Percentiles rank a stretch among this genome's conserved stretches.
Evolutionary conservation across 2,888 invertebrate species (phyloP).

Genomic region (Mayetiola destructor): DNA sequence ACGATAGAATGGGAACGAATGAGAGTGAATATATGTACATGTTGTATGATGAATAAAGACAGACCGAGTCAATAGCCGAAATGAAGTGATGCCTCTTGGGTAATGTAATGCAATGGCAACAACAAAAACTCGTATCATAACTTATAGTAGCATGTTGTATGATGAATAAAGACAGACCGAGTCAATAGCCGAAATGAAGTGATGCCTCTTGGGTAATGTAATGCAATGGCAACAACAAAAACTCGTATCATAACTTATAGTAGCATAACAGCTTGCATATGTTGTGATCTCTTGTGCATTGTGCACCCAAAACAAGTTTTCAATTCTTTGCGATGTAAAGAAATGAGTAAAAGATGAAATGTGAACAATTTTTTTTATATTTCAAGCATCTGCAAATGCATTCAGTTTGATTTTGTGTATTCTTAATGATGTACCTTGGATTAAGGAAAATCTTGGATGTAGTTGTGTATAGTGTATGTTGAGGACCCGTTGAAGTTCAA

Average conservation of each 20-base stretch:
- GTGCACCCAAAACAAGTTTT: slow-evolving; percentile 9
- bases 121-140: neutral
- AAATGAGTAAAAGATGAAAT: neutral
- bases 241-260: neutral
- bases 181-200: no score
- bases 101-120: neutral
- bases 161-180: no score
- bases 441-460: neutral
- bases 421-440: slow-evolving; percentile 5
- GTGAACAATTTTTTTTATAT: neutral
- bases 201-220: neutral
- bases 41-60: no score
- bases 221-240: neutral
- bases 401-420: neutral
- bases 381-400: no score
- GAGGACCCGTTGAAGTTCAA: no score
- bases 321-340: neutral
- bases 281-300: no score
- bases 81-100: neutral
- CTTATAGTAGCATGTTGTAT: neutral
- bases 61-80: slow-evolving; percentile 6
- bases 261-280: no score
- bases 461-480: neutral
- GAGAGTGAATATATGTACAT: no score
- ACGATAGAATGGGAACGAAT: no score